Evolutionary conservation across 1,140 invertebrate species (phyloP).

Genomic region (Lordiphosa mommai): DNA sequence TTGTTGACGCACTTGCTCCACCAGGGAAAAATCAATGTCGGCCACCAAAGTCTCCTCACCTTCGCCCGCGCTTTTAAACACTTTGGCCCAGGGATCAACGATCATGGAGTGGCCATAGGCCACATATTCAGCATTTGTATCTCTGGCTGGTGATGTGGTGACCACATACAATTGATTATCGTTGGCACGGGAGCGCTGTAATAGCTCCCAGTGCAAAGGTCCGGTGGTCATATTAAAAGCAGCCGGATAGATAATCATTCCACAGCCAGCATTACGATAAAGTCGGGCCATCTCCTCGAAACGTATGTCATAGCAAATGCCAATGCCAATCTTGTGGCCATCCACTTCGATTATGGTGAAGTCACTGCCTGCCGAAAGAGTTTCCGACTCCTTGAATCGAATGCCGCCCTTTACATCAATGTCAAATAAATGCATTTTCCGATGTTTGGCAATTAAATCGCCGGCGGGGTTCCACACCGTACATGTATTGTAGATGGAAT

Average conservation of each 20-base stretch:
- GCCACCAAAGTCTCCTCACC: constrained; percentile 86
- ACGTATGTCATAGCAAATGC: constrained; percentile 96
- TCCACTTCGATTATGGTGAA: constrained; percentile 88
- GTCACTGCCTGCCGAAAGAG: constrained; percentile 87
- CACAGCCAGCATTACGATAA: constrained; percentile 90
- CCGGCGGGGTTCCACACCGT: constrained; percentile 92
- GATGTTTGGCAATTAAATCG: constrained; percentile 86
- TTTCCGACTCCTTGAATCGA: constrained; percentile 95
- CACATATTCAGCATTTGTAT: constrained; percentile 86
- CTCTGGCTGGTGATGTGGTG: constrained; percentile 88
- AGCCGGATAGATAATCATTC: constrained; percentile 93
- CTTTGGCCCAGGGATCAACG: constrained; percentile 92
- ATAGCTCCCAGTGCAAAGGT: constrained; percentile 94
- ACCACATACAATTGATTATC: constrained; percentile 92
- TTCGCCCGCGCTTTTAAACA: constrained; percentile 86
- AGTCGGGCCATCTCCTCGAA: constrained; percentile 94
- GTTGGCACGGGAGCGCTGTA: constrained; percentile 89
- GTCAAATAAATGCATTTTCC: constrained; percentile 96
- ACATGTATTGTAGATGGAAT: constrained; percentile 93
- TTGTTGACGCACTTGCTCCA: constrained; percentile 89
- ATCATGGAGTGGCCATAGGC: constrained; percentile 94
- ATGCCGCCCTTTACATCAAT: constrained; percentile 96
- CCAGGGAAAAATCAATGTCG: constrained; percentile 88
- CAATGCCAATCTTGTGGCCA: constrained; percentile 91
- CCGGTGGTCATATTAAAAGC: constrained; percentile 98